Conservation (phyloP, 2,113 vertebrate species). For the Stomatorhinus ivindoensis region DNA sequence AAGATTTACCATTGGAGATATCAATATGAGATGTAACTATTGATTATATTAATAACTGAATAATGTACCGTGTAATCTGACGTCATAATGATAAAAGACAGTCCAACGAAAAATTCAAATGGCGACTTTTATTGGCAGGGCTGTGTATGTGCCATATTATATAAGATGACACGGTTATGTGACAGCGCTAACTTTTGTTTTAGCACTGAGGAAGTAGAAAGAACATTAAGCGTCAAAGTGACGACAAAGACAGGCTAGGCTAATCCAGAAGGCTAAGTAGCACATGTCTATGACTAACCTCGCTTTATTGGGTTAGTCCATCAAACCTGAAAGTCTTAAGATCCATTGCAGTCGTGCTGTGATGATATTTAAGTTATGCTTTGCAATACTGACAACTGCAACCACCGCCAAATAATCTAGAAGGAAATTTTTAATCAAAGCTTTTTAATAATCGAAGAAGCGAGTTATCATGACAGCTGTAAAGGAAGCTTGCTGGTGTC, state of each 20-base stretch:
- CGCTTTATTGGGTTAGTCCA: background rate
- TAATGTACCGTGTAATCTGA: background rate
- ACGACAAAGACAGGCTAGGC: background rate
- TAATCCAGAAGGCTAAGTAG: background rate
- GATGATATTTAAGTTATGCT: background rate
- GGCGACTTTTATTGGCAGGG: background rate
- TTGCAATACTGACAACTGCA: background rate
- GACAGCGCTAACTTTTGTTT: background rate
- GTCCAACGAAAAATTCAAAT: too few species aligned
- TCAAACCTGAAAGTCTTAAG: background rate
- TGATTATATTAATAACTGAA: background rate
- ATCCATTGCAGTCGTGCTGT: background rate
- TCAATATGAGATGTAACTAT: background rate
- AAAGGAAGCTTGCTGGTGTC: background rate
- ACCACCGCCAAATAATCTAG: background rate
- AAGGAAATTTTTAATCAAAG: background rate
- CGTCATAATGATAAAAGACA: too few species aligned
- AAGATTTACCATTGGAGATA: background rate
- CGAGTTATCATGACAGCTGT: background rate
- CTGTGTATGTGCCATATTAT: background rate
- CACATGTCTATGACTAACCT: background rate
- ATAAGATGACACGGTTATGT: background rate
- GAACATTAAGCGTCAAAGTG: background rate
- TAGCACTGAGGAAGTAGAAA: background rate
- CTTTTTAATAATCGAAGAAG: background rate